A percentile compares a stretch with the other conserved stretches of the same genome.
Evolutionary conservation across 2,113 vertebrate species (phyloP).

Genomic region (Misgurnus anguillicaudatus): DNA sequence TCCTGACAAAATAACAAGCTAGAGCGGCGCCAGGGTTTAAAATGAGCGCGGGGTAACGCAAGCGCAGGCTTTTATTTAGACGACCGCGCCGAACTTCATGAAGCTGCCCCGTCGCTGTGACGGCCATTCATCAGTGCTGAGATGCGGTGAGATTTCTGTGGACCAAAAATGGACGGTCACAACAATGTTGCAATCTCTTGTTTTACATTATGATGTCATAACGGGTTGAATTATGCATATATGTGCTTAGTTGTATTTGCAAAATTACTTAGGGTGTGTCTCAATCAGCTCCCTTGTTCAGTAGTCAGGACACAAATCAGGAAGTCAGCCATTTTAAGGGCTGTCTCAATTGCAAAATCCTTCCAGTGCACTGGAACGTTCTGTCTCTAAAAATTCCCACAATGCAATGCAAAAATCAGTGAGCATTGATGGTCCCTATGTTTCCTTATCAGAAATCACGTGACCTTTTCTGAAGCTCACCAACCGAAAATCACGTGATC

Average conservation of each 20-base stretch:
- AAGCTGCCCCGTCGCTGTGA: constrained; percentile 71
- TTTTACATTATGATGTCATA: neutral
- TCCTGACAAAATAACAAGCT: constrained; percentile 77
- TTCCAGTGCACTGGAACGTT: too few species aligned
- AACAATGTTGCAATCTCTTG: neutral
- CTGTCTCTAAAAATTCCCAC: too few species aligned
- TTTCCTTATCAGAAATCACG: too few species aligned
- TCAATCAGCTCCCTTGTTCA: too few species aligned
- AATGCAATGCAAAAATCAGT: too few species aligned
- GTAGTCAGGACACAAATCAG: too few species aligned
- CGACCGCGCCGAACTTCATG: constrained; percentile 67
- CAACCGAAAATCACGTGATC: too few species aligned
- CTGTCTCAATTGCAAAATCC: too few species aligned
- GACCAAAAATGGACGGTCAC: neutral
- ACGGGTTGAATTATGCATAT: neutral
- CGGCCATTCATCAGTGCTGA: constrained; percentile 75
- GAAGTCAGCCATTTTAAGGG: too few species aligned
- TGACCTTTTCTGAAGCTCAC: too few species aligned
- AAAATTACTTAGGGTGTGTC: too few species aligned
- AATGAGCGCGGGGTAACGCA: constrained; percentile 58
- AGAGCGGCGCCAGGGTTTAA: constrained; percentile 72
- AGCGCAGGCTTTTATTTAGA: constrained; percentile 68
- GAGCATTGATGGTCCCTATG: too few species aligned
- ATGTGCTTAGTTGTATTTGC: neutral
- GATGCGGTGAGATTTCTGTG: constrained; percentile 57